Base-by-base conservation (phyloP, 2,888 invertebrate species). In the Drosophila emarginata region DNA sequence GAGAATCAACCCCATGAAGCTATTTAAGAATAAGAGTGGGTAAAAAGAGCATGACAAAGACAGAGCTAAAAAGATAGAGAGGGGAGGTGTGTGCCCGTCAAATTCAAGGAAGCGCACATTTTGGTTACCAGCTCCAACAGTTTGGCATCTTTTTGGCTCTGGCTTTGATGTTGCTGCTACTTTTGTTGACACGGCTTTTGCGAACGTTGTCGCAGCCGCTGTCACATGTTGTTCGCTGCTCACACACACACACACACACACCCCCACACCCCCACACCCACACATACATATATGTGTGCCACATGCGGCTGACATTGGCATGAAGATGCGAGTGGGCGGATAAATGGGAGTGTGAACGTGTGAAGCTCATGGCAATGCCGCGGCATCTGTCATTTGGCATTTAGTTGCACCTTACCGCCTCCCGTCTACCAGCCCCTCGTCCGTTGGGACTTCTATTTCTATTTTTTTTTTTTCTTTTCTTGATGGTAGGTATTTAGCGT, bases 161-260 rank as follows among this genome's bases (percentile, higher is more conserved):
- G 45, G 45, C 45, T 45, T 21, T 45, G 40, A 15, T 45, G 40
- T 15, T 50, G 61, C 26, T 74, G 73, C 76, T 67, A 80, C 83
- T 74, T 79, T 76, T 80, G 79, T 82, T 82, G 82, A 83, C 83
- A 81, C 63, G 81, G 74, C 78, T 80, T 78, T 66, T 84, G 77
- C 75, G 87, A 45, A 79, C 79, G 67, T 77, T 84, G 87, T 87
- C 69, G 77, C 87, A 84, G 76, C 80, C 72, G 82, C 76, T 85
- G 84, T 79, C 87, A 77, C 82, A 80, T 80, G 74, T 77, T 87
- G 77, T 76, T 67, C 61, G 66, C 70, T 64, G 72, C 73, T 15
- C 32, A 40, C 68, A 62, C 37, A 21, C 40, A 21, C 11, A 14
- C 59, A 15, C 36, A 61, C 52, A n/a, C n/a, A n/a, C n/a, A n/a